phyloP scores from a whole-genome alignment of 2,797 vertebrate species.

The Dipus sagitta region DNA sequence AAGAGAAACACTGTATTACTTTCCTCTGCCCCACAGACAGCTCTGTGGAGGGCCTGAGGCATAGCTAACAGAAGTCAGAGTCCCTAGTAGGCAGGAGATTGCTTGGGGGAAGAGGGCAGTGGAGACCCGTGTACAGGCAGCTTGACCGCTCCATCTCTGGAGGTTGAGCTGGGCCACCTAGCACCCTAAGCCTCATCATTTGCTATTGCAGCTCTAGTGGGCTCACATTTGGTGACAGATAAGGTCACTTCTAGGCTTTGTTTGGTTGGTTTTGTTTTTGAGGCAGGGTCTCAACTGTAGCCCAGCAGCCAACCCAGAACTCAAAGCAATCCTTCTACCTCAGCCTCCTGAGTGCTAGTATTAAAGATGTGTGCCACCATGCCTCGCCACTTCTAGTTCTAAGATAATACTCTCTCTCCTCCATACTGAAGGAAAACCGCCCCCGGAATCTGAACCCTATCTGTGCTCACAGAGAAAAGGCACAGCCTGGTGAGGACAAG shows the following conservation, averaged over 20 bases:
- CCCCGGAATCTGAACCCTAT: neutral
- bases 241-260: neutral
- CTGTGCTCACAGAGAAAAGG: neutral
- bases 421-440: slow-evolving; percentile 19
- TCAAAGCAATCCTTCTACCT: no score
- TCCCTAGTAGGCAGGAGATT: neutral
- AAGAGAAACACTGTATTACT: slow-evolving; percentile 58
- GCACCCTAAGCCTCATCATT: neutral
- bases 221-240: fast-evolving
- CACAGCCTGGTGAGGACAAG: neutral
- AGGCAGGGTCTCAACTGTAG: no score
- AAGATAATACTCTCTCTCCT: neutral
- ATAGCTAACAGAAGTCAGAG: neutral
- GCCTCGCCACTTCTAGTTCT: neutral
- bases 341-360: no score
- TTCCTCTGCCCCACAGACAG: neutral
- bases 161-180: neutral
- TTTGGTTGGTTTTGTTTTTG: no score
- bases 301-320: no score
- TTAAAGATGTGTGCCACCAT: no score
- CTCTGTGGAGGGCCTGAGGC: neutral
- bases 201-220: neutral
- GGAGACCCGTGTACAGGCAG: neutral
- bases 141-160: neutral
- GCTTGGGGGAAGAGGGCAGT: neutral